Evolutionary conservation across 2,113 vertebrate genomes (phyloP), one percentile per base, ranked within the genome.

Genomic region (Furnarius figulus): DNA sequence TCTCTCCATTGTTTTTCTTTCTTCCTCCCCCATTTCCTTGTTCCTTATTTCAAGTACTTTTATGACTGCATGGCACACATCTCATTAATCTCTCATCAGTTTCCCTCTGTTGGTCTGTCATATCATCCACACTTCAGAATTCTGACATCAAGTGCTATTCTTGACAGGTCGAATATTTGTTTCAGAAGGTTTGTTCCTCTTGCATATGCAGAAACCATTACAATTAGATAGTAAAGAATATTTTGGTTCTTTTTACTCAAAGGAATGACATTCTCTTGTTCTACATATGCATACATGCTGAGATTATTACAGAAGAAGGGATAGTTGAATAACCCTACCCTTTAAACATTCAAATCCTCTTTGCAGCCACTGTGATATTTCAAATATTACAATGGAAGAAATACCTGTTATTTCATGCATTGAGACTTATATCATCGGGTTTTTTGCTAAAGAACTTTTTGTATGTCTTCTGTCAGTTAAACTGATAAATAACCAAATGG

Each of bases 101-200:
- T 93, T 94, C 71, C 30, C 71, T 96, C 92, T 76, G 63, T 50
- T 95, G 71, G 35, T 86, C 75, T 93, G 76, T 80, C 89, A 89
- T 59, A 90, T 88, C 2, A 4, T 96, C 94, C 73, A 40, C 42
- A 24, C 65, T 92, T 86, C 44, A 56, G 47, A 74, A 75, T 91
- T 47, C 39, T 90, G 79, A 83, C 55, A 83, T 66, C 58, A 37
- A 62, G 40, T 52, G 79, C 53, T 83, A 2, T 49, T 87, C 53
- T 85, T 94, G 88, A 93, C 71, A 92, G 66, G 37, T 55, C 0
- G 7, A 87, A 55, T 88, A 87, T 71, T 81, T 81, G 18, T 90
- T 93, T 67, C 88, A 93, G 72, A 77, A 81, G 78, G 55, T 44
- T 2, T 66, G 15, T 70, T 96, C 62, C 71, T 67, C 68, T 83